Conservation (phyloP, 2,888 invertebrate species). For the Pteria penguin region DNA sequence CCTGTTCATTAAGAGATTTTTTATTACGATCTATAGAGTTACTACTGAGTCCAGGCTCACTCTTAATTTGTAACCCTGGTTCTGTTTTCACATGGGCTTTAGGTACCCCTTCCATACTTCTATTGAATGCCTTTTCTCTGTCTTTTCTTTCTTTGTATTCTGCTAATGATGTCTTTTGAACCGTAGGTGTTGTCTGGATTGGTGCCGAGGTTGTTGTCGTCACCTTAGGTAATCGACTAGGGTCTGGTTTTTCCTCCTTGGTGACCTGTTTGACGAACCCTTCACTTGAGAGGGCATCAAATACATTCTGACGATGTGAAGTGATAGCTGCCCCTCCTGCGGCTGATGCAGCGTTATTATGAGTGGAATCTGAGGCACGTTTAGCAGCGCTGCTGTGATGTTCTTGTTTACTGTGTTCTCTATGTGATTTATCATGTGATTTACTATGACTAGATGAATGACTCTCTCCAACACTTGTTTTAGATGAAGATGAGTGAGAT, state of each 20-base stretch:
- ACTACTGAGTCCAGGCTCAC: slow-evolving; percentile 13
- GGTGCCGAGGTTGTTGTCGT: slow-evolving; percentile 2
- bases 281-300: slow-evolving; percentile 18
- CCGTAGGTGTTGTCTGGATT: slow-evolving; percentile 1
- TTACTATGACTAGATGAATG: slow-evolving; percentile 16
- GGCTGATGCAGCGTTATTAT: neutral
- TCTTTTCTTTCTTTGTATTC: slow-evolving; percentile 38
- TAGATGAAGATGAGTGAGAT: too few species aligned
- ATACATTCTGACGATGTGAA: slow-evolving; percentile 27
- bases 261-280: neutral
- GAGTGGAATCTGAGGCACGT: too few species aligned
- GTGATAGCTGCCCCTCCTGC: slow-evolving; percentile 3
- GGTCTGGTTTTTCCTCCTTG: neutral
- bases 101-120: slow-evolving; percentile 29
- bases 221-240: neutral
- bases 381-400: too few species aligned
- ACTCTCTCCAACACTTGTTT: too few species aligned
- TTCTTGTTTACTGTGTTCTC: neutral
- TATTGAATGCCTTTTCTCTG: slow-evolving; percentile 28
- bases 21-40: neutral
- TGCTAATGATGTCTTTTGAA: slow-evolving; percentile 24
- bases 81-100: slow-evolving; percentile 18
- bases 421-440: slow-evolving; percentile 18
- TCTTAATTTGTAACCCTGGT: slow-evolving; percentile 26
- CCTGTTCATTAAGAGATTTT: neutral